These are phyloP conservation scores for Corapipo altera DNA, from an alignment of 2,113 vertebrate species.

Conservation along the genomic window DNA sequence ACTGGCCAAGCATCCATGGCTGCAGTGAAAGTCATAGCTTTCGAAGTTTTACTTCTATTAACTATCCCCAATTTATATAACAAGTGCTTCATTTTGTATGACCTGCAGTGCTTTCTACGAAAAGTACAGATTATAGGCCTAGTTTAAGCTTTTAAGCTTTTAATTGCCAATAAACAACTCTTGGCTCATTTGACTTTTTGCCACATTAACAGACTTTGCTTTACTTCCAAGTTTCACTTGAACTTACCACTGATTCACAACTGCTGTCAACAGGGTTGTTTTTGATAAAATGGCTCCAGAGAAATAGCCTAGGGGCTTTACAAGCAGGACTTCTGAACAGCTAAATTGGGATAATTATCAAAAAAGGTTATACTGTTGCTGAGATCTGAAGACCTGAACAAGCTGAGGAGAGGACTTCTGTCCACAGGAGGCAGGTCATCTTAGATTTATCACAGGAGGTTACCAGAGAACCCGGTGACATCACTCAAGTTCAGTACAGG, in stretches of 20 bases:
- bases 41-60: neutral
- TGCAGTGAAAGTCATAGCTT: neutral
- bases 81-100: neutral
- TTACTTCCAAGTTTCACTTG: neutral
- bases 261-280: neutral
- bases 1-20: neutral
- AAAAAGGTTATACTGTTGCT: neutral
- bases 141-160: constrained; percentile 45
- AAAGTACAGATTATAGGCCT: constrained; percentile 21
- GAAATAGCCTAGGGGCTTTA: neutral
- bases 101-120: neutral
- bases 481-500: neutral
- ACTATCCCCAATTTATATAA: neutral
- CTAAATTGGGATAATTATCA: neutral
- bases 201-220: neutral
- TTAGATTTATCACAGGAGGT: neutral
- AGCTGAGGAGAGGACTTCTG: neutral
- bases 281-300: neutral
- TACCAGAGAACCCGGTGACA: neutral
- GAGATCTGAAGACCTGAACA: neutral
- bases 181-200: neutral
- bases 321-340: neutral
- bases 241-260: neutral
- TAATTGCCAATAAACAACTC: constrained; percentile 34
- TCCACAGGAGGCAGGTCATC: neutral